phyloP scores from a whole-genome alignment of 2,888 invertebrate species.

The Lepeophtheirus nordmannii region DNA sequence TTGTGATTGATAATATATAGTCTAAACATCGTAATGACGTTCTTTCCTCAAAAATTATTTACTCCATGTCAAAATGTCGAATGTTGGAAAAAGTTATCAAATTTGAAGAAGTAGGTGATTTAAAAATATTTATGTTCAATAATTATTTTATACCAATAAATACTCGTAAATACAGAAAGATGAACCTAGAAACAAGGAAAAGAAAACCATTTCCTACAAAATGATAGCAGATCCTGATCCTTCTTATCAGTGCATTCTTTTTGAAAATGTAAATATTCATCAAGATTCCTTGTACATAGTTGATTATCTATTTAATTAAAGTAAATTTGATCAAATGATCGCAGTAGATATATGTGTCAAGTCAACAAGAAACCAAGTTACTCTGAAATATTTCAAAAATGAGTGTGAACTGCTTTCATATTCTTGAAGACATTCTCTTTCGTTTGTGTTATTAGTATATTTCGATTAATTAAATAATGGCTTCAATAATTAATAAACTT shows the following conservation, averaged over 20 bases:
- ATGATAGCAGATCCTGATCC: constrained; percentile 3
- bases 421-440: too few species aligned
- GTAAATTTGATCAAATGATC: too few species aligned
- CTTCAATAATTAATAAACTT: too few species aligned
- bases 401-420: too few species aligned
- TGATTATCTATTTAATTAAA: too few species aligned
- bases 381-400: too few species aligned
- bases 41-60: not conserved
- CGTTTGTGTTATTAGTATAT: too few species aligned
- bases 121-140: too few species aligned
- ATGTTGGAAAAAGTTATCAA: not conserved
- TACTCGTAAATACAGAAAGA: not conserved
- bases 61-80: not conserved
- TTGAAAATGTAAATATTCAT: not conserved
- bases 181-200: not conserved
- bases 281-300: not conserved
- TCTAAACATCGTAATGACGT: constrained; percentile 2
- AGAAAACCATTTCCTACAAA: not conserved
- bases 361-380: too few species aligned
- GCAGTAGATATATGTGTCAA: too few species aligned
- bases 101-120: not conserved
- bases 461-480: too few species aligned
- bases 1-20: not conserved
- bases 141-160: not conserved
- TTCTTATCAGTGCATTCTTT: not conserved